Percentiles rank a stretch among this genome's conserved stretches.
Evolutionary conservation across 1,140 invertebrate genomes (phyloP).

Genomic region (Lanistes nyassanus): DNA sequence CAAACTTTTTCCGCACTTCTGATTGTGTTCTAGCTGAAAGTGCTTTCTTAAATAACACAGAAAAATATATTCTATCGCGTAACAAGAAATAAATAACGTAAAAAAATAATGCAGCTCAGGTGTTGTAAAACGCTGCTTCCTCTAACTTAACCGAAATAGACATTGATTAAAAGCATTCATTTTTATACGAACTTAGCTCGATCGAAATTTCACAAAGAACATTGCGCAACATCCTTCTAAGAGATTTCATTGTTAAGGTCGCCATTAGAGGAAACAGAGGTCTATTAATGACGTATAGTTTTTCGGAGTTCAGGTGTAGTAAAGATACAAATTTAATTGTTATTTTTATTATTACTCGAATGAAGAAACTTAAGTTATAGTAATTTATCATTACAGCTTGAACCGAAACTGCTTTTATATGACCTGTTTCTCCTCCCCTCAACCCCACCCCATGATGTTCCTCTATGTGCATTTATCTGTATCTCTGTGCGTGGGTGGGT

Average conservation of each 20-base stretch:
- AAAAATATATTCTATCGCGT: neutral
- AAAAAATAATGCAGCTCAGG: too few species aligned
- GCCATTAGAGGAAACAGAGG: too few species aligned
- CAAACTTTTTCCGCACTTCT: neutral
- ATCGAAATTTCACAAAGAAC: too few species aligned
- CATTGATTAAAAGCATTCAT: too few species aligned
- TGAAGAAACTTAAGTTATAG: neutral
- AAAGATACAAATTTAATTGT: neutral
- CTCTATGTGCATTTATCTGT: neutral
- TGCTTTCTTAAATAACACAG: neutral
- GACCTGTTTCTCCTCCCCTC: neutral
- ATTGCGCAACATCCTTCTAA: too few species aligned
- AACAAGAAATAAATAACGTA: slow-evolving; percentile 1
- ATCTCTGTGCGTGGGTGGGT: neutral
- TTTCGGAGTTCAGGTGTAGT: neutral
- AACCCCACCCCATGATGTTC: neutral
- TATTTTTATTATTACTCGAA: neutral
- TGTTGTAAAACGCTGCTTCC: too few species aligned
- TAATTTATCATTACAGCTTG: neutral
- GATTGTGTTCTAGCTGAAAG: neutral
- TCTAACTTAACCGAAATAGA: too few species aligned
- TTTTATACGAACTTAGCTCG: too few species aligned
- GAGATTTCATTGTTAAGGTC: too few species aligned
- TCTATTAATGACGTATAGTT: too few species aligned
- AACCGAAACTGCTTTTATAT: too few species aligned